Evolutionary conservation across 2,113 vertebrate genomes (phyloP).

Genomic region (Hippocampus mohnikei): DNA sequence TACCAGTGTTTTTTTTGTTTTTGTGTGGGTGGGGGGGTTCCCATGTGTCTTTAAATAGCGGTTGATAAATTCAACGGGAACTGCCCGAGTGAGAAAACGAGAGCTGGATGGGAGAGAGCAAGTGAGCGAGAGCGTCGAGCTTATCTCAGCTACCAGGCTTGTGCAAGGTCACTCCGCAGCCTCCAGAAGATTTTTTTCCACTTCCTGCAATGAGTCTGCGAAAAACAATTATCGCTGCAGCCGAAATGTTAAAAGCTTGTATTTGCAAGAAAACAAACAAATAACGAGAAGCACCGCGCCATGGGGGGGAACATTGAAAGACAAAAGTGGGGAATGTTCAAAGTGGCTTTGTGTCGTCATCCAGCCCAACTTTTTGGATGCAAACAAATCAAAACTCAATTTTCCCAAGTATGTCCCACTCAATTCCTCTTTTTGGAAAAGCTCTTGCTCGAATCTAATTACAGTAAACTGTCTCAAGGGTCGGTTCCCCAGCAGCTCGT

Average conservation of each 20-base stretch:
- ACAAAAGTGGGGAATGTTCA: not conserved
- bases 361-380: no score
- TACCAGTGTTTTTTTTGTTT: no score
- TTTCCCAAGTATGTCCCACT: no score
- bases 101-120: constrained; percentile 36
- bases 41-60: no score
- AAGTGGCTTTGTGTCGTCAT: no score
- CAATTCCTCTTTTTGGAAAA: not conserved
- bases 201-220: constrained; percentile 10
- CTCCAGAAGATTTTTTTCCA: constrained; percentile 31
- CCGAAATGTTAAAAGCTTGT: not conserved
- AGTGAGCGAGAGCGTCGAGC: constrained; percentile 44
- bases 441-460: not conserved
- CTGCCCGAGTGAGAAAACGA: constrained; percentile 18
- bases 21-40: no score
- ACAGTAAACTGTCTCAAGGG: not conserved
- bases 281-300: not conserved
- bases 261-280: not conserved
- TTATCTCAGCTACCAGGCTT: constrained; percentile 63
- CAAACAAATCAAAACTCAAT: no score
- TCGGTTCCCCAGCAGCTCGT: not conserved
- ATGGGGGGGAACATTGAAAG: not conserved
- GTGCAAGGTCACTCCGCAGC: constrained; percentile 57
- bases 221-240: not conserved
- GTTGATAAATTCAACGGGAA: not conserved